Evolutionary conservation across 37 sponge, comb jelly and placozoan genomes (phyloP).

Genomic region (Aplysina aerophoba): DNA sequence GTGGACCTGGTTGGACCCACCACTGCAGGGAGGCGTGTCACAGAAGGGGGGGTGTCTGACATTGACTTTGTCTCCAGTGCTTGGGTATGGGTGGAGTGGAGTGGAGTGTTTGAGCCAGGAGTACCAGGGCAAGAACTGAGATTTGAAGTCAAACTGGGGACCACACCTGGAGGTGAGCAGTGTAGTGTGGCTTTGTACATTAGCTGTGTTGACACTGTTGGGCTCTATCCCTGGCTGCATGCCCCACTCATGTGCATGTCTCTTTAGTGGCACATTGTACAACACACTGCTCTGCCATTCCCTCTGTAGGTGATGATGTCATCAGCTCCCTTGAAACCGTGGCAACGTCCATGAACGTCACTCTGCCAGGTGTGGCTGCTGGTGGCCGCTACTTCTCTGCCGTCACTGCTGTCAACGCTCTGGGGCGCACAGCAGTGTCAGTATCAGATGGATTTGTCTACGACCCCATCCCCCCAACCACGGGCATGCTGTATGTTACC

Average conservation of each 20-base stretch:
- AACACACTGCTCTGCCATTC: neutral
- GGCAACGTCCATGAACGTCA: neutral
- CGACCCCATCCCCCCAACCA: constrained; percentile 59
- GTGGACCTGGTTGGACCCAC: constrained; percentile 53
- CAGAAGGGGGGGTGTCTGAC: constrained; percentile 40
- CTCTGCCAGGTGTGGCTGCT: constrained; percentile 6
- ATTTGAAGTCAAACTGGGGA: constrained; percentile 61
- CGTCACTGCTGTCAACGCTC: constrained; percentile 34
- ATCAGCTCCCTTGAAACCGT: constrained; percentile 4
- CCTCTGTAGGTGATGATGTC: constrained; percentile 30
- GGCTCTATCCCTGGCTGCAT: too few relatives aligned
- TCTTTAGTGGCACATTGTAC: too few relatives aligned
- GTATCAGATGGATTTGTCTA: constrained; percentile 73
- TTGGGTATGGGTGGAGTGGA: constrained; percentile 48
- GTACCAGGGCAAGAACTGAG: neutral
- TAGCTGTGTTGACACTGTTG: neutral
- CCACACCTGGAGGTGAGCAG: constrained; percentile 39
- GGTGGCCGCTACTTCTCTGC: constrained; percentile 51
- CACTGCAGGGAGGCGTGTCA: constrained; percentile 38
- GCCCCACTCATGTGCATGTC: too few relatives aligned
- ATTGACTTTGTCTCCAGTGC: constrained; percentile 41
- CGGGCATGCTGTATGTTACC: constrained; percentile 39
- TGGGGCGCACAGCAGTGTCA: constrained; percentile 20
- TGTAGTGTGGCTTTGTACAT: neutral
- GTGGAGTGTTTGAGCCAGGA: constrained; percentile 54